These are phyloP conservation scores for Zaprionus lineosus DNA, from an alignment of 2,888 invertebrate species.

Conservation along the genomic window DNA sequence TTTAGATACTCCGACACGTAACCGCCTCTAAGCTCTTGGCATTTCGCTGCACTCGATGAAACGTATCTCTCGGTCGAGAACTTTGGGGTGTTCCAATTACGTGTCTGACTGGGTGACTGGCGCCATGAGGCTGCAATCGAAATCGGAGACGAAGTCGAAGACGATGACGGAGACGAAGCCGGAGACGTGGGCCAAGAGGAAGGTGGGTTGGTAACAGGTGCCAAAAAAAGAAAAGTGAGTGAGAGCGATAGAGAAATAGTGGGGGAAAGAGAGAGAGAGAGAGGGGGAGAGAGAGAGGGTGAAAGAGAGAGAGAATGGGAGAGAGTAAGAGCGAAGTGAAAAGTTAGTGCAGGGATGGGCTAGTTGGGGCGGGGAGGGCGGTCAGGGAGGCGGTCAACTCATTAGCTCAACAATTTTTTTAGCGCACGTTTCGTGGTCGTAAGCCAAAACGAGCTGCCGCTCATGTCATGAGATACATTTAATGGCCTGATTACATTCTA, in stretches of 20 bases:
- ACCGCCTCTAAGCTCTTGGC: no score
- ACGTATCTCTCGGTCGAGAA: not conserved
- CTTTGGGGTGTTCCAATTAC: conserved; percentile 46
- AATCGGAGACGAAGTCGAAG: conserved; percentile 44
- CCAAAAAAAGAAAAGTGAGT: not conserved
- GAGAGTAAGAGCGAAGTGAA: no score
- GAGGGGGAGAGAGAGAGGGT: not conserved
- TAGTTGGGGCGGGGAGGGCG: no score
- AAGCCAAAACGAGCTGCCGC: conserved; percentile 26
- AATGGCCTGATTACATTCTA: conserved; percentile 61
- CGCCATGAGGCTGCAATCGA: conserved; percentile 60
- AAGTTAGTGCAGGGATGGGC: no score
- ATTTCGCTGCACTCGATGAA: not conserved
- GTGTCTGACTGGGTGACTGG: conserved; percentile 36
- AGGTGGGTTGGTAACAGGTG: not conserved
- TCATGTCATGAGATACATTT: conserved; percentile 47
- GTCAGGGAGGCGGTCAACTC: no score
- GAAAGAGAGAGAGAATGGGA: not conserved
- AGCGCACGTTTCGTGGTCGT: conserved; percentile 46
- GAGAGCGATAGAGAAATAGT: not conserved
- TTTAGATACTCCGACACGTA: no score
- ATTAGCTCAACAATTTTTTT: conserved; percentile 13
- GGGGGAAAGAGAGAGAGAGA: not conserved
- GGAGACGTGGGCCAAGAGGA: no score
- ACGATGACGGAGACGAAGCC: conserved; percentile 8